phyloP scores from a whole-genome alignment of 2,113 vertebrate genomes.

The Rhynchomys soricoides region DNA sequence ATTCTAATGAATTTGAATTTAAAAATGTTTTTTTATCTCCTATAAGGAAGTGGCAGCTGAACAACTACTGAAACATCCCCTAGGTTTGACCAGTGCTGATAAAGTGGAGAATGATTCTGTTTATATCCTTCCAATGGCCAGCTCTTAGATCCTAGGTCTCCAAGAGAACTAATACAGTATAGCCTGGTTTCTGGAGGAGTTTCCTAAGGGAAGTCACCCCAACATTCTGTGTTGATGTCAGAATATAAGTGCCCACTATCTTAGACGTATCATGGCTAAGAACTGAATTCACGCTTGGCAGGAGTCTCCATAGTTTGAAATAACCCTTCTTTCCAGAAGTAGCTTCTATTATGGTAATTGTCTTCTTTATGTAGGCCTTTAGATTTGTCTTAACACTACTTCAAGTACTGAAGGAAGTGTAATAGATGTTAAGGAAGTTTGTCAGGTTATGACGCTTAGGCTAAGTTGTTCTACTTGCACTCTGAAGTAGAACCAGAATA shows the following conservation, averaged over 20 bases:
- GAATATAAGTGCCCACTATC: background rate
- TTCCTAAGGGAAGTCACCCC: background rate
- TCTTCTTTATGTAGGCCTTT: fast-evolving
- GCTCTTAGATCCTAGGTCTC: background rate
- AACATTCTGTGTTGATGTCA: background rate
- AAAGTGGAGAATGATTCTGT: background rate
- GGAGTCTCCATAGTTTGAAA: background rate
- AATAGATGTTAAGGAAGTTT: background rate
- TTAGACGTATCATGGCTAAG: background rate
- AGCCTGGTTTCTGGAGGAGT: background rate
- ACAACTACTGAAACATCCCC: background rate
- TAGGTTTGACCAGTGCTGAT: background rate
- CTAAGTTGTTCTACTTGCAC: background rate
- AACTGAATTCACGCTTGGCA: fast-evolving
- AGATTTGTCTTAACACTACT: background rate
- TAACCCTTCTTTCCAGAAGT: background rate
- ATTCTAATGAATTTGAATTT: background rate
- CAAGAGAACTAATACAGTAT: background rate
- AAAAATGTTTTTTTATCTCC: background rate
- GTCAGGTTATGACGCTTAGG: background rate
- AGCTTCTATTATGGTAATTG: background rate
- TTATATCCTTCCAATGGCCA: too few relatives aligned
- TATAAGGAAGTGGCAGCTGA: background rate
- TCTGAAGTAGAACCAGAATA: background rate
- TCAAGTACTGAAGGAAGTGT: background rate